A percentile compares a stretch with the other conserved stretches of the same genome.
phyloP scores from a whole-genome alignment of 2,113 vertebrate genomes.

The Proteles cristata region DNA sequence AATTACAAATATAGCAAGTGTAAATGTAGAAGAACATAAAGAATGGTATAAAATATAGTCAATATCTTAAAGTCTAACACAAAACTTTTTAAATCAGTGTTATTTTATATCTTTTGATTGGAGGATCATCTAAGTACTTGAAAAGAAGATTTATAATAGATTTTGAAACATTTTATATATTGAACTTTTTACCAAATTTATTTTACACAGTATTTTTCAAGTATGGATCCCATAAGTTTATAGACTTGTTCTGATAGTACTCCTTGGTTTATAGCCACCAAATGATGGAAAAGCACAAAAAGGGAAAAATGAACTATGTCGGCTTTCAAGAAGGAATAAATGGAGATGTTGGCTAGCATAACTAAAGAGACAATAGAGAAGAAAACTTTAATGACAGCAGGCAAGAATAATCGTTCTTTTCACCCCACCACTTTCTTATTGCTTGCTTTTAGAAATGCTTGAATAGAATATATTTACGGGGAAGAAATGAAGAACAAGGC shows the following conservation, averaged over 20 bases:
- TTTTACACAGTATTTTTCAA: conserved; percentile 5
- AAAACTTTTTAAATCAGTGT: conserved; percentile 35
- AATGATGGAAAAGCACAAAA: not conserved
- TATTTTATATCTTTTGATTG: conserved; percentile 35
- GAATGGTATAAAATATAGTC: conserved; percentile 9
- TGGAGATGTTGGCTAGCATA: conserved; percentile 7
- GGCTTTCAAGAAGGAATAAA: not conserved
- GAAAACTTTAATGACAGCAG: not conserved
- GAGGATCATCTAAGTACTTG: conserved; percentile 18
- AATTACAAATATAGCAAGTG: not conserved
- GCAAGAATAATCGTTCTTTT: not conserved
- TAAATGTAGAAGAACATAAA: not conserved
- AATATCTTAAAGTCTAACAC: not conserved
- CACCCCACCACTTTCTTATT: not conserved
- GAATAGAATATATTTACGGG: conserved; percentile 91
- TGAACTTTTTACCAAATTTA: not conserved
- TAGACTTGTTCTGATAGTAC: conserved; percentile 19
- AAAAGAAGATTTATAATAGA: conserved; percentile 41
- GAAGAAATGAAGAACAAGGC: conserved; percentile 94
- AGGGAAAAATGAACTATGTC: conserved; percentile 8
- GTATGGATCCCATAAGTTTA: not conserved
- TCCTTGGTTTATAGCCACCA: not conserved
- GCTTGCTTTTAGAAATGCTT: conserved; percentile 90
- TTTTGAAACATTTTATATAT: not conserved
- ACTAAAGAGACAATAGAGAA: conserved; percentile 25